Conservation (phyloP, 2,797 vertebrate genomes). For the Tragelaphus eurycerus region DNA sequence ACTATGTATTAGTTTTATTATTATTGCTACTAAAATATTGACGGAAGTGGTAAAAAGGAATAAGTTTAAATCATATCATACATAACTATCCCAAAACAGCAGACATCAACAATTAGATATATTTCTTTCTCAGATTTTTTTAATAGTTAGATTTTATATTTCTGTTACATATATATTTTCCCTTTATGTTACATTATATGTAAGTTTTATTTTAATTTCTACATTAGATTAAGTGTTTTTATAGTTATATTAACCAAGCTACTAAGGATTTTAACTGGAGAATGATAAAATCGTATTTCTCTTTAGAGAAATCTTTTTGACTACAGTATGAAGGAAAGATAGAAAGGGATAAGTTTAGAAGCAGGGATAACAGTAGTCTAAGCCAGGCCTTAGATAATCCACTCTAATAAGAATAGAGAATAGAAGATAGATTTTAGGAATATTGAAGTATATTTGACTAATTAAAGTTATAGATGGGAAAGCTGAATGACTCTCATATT, state of each 20-base stretch:
- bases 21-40: background rate
- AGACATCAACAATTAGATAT: background rate
- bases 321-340: background rate
- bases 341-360: slow-evolving; percentile 10
- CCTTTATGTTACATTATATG: background rate
- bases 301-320: slow-evolving; percentile 4
- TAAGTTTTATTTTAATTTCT: slow-evolving; percentile 20
- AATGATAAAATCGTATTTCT: background rate
- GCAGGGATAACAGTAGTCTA: background rate
- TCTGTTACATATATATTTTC: background rate
- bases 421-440: background rate
- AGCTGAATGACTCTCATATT: background rate
- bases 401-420: background rate
- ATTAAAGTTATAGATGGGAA: background rate
- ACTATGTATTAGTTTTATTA: background rate
- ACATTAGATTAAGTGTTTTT: background rate
- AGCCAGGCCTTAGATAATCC: background rate
- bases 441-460: background rate
- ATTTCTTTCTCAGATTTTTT: background rate
- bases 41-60: slow-evolving; percentile 26
- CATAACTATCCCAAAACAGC: background rate
- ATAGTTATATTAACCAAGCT: background rate
- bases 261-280: slow-evolving; percentile 4
- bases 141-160: slow-evolving; percentile 38
- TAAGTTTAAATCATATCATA: background rate